Percentiles rank a stretch among this genome's conserved stretches.
Evolutionary conservation across 1,140 invertebrate genomes (phyloP).

Genomic region (Aethina tumida): DNA sequence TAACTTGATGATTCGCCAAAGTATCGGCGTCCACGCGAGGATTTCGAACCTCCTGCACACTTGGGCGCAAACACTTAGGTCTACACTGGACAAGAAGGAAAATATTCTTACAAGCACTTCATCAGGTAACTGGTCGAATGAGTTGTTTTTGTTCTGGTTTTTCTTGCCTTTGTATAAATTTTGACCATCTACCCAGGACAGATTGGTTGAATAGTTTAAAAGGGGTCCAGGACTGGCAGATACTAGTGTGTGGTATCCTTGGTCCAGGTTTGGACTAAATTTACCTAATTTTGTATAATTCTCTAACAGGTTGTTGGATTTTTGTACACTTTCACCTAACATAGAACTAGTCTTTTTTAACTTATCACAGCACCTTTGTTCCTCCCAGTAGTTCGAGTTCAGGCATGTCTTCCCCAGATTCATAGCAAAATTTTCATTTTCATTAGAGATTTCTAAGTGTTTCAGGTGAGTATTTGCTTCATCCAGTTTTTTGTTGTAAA

Average conservation of each 20-base stretch:
- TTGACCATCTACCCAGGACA: constrained; percentile 28
- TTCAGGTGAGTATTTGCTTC: constrained; percentile 15
- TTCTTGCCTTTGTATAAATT: constrained; percentile 29
- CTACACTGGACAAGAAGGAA: constrained; percentile 62
- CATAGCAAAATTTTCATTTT: constrained; percentile 19
- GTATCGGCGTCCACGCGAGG: constrained; percentile 67
- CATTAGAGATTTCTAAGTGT: constrained; percentile 7
- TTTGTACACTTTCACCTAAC: constrained; percentile 18
- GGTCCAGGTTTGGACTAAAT: constrained; percentile 52
- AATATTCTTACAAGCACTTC: constrained; percentile 54
- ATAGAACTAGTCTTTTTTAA: constrained; percentile 14
- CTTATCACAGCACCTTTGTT: constrained; percentile 24
- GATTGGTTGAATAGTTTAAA: constrained; percentile 13
- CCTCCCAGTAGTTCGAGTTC: constrained; percentile 32
- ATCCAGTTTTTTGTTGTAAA: constrained; percentile 9
- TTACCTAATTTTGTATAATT: constrained; percentile 37
- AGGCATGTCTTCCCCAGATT: constrained; percentile 31
- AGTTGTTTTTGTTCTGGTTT: constrained; percentile 33
- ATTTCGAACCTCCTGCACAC: constrained; percentile 75
- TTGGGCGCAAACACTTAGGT: constrained; percentile 66
- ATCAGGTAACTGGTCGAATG: constrained; percentile 44
- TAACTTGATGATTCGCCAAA: constrained; percentile 63
- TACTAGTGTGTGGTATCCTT: constrained; percentile 66
- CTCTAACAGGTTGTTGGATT: constrained; percentile 33
- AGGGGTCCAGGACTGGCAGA: constrained; percentile 38